A percentile compares a stretch with the other conserved stretches of the same genome.
These are phyloP conservation scores for Amphilophus citrinellus DNA, from an alignment of 2,113 vertebrate species.

Conservation along the genomic window DNA sequence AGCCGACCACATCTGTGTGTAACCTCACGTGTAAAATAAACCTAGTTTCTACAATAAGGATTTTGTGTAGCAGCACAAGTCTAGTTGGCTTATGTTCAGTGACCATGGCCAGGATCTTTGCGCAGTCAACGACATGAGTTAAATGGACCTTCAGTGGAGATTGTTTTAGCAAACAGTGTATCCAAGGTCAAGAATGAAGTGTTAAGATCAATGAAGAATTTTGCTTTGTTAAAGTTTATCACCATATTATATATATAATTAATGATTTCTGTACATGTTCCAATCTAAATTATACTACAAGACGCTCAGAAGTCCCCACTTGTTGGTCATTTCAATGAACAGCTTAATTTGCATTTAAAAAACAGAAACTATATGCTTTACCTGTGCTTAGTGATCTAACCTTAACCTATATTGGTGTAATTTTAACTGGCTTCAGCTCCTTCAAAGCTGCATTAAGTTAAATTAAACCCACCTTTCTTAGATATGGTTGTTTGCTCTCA, in stretches of 20 bases:
- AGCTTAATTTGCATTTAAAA: background rate
- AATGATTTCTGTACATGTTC: background rate
- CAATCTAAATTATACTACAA: background rate
- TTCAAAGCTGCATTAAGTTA: conserved; percentile 3
- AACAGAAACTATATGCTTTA: background rate
- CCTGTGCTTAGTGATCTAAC: background rate
- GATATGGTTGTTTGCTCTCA: conserved; percentile 4
- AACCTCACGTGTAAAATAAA: background rate
- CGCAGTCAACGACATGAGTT: background rate
- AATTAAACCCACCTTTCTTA: conserved; percentile 1
- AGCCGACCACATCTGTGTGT: background rate
- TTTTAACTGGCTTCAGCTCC: background rate
- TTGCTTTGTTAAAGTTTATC: background rate
- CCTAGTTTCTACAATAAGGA: background rate
- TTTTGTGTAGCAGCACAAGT: background rate
- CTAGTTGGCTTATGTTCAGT: background rate
- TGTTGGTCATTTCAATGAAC: background rate
- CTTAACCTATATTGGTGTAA: background rate
- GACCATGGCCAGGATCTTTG: background rate
- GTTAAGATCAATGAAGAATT: background rate
- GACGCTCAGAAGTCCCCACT: background rate
- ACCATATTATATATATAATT: background rate
- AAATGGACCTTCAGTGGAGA: background rate
- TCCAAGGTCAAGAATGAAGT: conserved; percentile 1
- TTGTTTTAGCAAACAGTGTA: background rate